phyloP scores from a whole-genome alignment of 2,888 invertebrate genomes.

The Stratiomys singularior region DNA sequence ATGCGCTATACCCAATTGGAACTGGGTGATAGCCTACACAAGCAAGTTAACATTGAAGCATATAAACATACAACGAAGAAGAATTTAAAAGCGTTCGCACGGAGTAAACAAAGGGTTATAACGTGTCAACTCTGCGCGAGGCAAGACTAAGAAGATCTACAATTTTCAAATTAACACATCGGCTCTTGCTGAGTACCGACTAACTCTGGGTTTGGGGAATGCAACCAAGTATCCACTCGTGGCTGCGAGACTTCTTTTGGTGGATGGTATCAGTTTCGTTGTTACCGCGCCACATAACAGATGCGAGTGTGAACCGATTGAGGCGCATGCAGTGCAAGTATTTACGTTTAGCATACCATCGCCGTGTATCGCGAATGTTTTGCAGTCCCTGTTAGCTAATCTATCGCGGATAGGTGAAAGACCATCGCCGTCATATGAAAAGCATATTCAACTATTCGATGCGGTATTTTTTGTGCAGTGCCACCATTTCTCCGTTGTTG shows the following conservation, averaged over 20 bases:
- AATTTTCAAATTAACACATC: too few relatives aligned
- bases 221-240: constrained; percentile 7
- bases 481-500: constrained; percentile 33
- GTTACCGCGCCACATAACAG: constrained; percentile 33
- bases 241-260: constrained; percentile 13
- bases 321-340: not conserved
- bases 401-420: constrained; percentile 13
- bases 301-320: constrained; percentile 3
- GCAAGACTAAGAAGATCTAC: too few relatives aligned
- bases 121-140: too few relatives aligned
- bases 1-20: too few relatives aligned
- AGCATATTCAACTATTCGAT: not conserved
- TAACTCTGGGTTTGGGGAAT: constrained; percentile 27
- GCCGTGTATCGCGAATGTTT: constrained; percentile 1
- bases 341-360: not conserved
- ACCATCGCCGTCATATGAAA: constrained; percentile 14
- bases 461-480: constrained; percentile 11
- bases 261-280: constrained; percentile 37
- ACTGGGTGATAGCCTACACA: too few relatives aligned
- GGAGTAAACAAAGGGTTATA: too few relatives aligned
- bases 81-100: too few relatives aligned
- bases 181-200: not conserved
- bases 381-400: not conserved
- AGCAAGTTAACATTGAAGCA: too few relatives aligned
- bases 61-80: too few relatives aligned